Evolutionary conservation across 1,140 invertebrate species (phyloP).

Genomic region (Drosophila nasuta): DNA sequence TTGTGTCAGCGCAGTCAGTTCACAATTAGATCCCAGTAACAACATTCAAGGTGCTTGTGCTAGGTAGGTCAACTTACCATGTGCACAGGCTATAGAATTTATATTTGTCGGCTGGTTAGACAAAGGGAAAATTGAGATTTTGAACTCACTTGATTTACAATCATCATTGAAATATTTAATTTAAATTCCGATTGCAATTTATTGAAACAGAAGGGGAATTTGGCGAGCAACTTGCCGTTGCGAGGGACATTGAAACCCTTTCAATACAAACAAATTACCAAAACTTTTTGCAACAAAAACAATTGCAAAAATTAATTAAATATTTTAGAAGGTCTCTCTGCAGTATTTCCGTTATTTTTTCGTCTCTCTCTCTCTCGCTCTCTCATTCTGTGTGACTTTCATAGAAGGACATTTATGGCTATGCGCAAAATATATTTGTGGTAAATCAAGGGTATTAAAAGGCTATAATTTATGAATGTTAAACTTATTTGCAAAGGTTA

Average conservation of each 20-base stretch:
- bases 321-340: constrained; percentile 20
- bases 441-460: constrained; percentile 33
- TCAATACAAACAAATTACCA: constrained; percentile 7
- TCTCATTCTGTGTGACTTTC: background rate
- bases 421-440: constrained; percentile 34
- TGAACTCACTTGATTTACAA: constrained; percentile 33
- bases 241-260: constrained; percentile 10
- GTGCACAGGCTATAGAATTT: background rate
- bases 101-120: background rate
- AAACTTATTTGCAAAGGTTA: constrained; percentile 46
- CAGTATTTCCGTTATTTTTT: background rate
- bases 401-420: constrained; percentile 12
- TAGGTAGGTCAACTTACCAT: background rate
- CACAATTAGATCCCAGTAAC: constrained; percentile 5
- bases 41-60: background rate
- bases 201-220: constrained; percentile 23
- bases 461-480: constrained; percentile 42
- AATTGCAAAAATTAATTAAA: constrained; percentile 27
- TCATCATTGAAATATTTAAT: constrained; percentile 15
- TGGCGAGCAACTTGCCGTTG: constrained; percentile 4
- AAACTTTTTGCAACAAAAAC: constrained; percentile 10
- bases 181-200: constrained; percentile 20
- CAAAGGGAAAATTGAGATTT: background rate
- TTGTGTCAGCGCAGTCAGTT: constrained; percentile 22
- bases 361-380: background rate